Evolutionary conservation across 2,888 invertebrate species (phyloP).

Genomic region (Sinhomidia bicolor): DNA sequence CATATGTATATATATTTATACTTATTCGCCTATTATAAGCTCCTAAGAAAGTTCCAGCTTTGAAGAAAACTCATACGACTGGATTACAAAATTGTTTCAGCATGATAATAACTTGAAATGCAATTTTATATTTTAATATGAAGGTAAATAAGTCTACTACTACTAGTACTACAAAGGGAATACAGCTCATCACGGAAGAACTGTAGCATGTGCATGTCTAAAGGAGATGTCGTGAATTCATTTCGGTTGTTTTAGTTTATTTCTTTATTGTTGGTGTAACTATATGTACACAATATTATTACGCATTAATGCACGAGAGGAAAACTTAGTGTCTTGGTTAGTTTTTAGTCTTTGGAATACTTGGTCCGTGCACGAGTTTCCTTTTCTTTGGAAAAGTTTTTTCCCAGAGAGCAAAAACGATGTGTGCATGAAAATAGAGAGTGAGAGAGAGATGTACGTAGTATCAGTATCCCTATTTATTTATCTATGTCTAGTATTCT

Average conservation of each 20-base stretch:
- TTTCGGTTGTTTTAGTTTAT: too few relatives aligned
- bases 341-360: too few relatives aligned
- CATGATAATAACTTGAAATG: conserved; percentile 13
- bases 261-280: too few relatives aligned
- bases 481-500: neutral
- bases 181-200: neutral
- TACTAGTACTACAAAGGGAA: too few relatives aligned
- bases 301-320: neutral
- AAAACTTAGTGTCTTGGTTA: too few relatives aligned
- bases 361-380: neutral
- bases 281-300: neutral
- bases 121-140: neutral
- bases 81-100: neutral
- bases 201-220: too few relatives aligned
- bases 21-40: neutral
- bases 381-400: neutral
- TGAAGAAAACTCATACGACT: neutral
- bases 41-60: neutral
- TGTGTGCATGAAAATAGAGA: neutral
- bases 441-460: neutral
- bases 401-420: neutral
- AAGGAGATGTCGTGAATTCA: too few relatives aligned
- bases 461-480: neutral
- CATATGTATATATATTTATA: too few relatives aligned
- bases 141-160: neutral